These are phyloP conservation scores for Drosophila azteca DNA, from an alignment of 1,140 invertebrate species.

Conservation along the genomic window DNA sequence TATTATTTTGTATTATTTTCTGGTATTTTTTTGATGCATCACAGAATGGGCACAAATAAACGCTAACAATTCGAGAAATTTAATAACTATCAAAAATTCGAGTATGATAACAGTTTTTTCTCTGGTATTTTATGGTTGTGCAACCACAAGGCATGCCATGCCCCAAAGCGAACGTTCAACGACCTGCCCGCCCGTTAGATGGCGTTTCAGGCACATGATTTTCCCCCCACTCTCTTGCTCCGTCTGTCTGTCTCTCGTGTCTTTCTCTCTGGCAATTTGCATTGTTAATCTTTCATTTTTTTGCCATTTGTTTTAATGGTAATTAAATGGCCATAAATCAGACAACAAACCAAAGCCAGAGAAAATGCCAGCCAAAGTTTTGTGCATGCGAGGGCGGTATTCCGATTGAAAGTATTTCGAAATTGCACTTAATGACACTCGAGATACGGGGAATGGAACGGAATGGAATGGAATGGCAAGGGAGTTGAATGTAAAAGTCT, in stretches of 20 bases:
- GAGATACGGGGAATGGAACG: conserved; percentile 21
- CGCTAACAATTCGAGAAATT: too few species aligned
- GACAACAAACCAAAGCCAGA: conserved; percentile 12
- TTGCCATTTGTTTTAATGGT: conserved; percentile 15
- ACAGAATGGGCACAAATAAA: too few species aligned
- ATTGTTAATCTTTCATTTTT: conserved; percentile 65
- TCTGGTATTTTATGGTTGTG: background rate
- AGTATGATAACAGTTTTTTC: too few species aligned
- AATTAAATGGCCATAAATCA: conserved; percentile 53
- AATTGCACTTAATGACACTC: conserved; percentile 41
- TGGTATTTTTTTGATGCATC: too few species aligned
- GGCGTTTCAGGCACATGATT: conserved; percentile 18
- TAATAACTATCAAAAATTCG: too few species aligned
- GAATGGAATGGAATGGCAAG: conserved; percentile 7
- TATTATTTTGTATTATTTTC: too few species aligned
- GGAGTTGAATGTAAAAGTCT: background rate
- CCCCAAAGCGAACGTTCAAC: conserved; percentile 29
- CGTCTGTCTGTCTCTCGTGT: background rate
- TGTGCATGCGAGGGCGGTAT: conserved; percentile 40
- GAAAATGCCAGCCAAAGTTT: conserved; percentile 7
- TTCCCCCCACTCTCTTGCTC: background rate
- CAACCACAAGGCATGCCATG: too few species aligned
- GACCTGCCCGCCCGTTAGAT: conserved; percentile 18
- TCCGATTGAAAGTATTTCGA: conserved; percentile 32
- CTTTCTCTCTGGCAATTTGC: conserved; percentile 49